phyloP scores from a whole-genome alignment of 2,797 vertebrate genomes.

The Aulostomus chinensis region DNA sequence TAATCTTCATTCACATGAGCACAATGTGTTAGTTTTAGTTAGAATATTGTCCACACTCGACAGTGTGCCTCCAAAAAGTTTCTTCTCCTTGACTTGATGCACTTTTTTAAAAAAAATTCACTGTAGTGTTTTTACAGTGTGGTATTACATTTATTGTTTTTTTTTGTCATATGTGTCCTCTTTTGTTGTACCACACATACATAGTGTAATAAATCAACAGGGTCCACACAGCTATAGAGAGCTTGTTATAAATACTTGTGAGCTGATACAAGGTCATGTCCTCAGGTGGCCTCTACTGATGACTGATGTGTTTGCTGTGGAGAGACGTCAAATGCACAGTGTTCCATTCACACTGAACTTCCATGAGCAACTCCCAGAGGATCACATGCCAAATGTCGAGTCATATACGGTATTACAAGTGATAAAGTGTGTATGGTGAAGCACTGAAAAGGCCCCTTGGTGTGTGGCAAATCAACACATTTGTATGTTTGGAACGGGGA shows the following conservation, averaged over 20 bases:
- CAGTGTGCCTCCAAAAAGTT: no score
- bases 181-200: no score
- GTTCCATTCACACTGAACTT: slow-evolving; percentile 20
- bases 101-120: no score
- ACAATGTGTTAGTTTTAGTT: no score
- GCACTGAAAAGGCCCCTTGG: background rate
- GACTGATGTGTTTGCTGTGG: slow-evolving; percentile 29
- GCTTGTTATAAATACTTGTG: slow-evolving; percentile 19
- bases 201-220: slow-evolving; percentile 19
- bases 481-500: slow-evolving; percentile 1
- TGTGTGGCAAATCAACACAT: slow-evolving; percentile 5
- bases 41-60: no score
- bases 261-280: slow-evolving; percentile 33
- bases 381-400: slow-evolving; percentile 41
- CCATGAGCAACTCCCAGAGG: slow-evolving; percentile 2
- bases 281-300: slow-evolving; percentile 32
- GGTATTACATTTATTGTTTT: no score
- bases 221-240: slow-evolving; percentile 9
- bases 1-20: background rate
- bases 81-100: no score
- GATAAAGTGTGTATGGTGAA: background rate
- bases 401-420: slow-evolving; percentile 9
- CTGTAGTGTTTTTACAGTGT: no score
- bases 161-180: no score
- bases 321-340: slow-evolving; percentile 13